Base-by-base conservation (phyloP, 2,797 vertebrate genomes). In the Oreonectes daqikongensis region DNA sequence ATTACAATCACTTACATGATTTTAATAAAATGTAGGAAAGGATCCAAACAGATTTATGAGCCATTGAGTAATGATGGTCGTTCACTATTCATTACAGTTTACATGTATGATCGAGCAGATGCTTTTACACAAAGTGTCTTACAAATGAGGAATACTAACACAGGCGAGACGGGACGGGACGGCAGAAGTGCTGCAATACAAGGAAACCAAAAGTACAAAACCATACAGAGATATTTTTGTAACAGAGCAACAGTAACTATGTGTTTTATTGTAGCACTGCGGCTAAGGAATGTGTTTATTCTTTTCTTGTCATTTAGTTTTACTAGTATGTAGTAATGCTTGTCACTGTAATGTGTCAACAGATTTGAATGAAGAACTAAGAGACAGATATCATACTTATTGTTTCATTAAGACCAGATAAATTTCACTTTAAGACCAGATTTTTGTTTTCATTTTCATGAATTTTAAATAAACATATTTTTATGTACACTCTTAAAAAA, bases 121-220 rank as follows among this genome's bases (percentile, higher is more conserved):
- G 38, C 50, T 44, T 66, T 74, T 55, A 55, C 55, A 35, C 22
- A 40, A 73, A 66, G 38, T 67, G 50, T 66, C 50, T 17, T 59
- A 18, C 1, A 30, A 59, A 75, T 52, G 2, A 59, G n/a, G 14
- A 64, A 67, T 26, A 22, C 9, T 52, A 48, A 46, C 38, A 75
- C 44, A 65, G 55, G 35, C 10, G 26, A 28, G 48, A 55, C 46
- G 1, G 50, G 24, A 22, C 35, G 26, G 40, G 48, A 55, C 46
- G 1, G 50, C 24, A 22, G 7, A 35, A 35, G 35, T 35, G 35
- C 9, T 10, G 8, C 35, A 53, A 22, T 24, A 14, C 5, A 59
- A 59, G 26, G 50, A 7, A 3, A 7, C 11, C 22, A 55, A 24
- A 55, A 55, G 9, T 26, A 55, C 11, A 26, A 55, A 55, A 15